phyloP scores from a whole-genome alignment of 2,113 vertebrate species.

The Callopanchax toddi region DNA sequence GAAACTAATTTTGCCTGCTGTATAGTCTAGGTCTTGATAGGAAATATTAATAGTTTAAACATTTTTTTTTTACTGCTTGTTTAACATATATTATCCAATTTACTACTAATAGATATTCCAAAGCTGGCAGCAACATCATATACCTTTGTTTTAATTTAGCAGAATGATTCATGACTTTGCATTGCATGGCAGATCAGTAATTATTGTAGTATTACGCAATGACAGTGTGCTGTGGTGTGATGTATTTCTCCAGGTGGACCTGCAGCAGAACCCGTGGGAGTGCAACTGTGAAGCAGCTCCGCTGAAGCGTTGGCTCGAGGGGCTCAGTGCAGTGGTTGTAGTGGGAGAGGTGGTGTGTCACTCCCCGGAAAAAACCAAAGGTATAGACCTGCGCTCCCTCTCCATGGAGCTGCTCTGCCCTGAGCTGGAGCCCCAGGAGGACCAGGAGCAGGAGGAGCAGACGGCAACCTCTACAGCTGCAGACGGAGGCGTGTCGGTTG shows the following conservation, averaged over 20 bases:
- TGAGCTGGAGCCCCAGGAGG: conserved; percentile 79
- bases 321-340: conserved; percentile 93
- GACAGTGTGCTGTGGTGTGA: conserved; percentile 42
- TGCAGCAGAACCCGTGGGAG: conserved; percentile 97
- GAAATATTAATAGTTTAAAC: conserved; percentile 29
- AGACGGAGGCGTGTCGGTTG: conserved; percentile 72
- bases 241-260: conserved; percentile 87
- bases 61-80: conserved; percentile 32
- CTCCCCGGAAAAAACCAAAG: conserved; percentile 87
- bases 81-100: conserved; percentile 27
- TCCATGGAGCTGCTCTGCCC: conserved; percentile 89
- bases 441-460: conserved; percentile 63
- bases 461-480: conserved; percentile 71
- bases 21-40: conserved; percentile 20
- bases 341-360: conserved; percentile 92
- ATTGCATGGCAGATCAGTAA: conserved; percentile 29
- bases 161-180: conserved; percentile 41
- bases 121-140: conserved; percentile 12
- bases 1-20: conserved; percentile 37
- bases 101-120: neutral
- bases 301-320: conserved; percentile 97
- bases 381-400: conserved; percentile 87
- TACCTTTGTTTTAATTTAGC: conserved; percentile 25
- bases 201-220: conserved; percentile 35
- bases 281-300: conserved; percentile 93